phyloP scores from a whole-genome alignment of 2,113 vertebrate species.

The Neodontobutis hainanensis region DNA sequence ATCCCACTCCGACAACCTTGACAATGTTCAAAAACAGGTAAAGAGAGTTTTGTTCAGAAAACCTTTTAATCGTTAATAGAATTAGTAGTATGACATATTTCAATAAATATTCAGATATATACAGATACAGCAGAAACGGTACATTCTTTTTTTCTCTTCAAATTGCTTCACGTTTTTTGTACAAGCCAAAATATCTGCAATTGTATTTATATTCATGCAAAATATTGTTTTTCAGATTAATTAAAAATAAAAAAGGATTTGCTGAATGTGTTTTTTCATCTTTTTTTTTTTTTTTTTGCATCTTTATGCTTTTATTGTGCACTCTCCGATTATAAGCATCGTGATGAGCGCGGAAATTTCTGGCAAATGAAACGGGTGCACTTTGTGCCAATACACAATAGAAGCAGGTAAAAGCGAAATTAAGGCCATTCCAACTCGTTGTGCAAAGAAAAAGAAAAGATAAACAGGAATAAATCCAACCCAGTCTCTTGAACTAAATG shows the following conservation, averaged over 20 bases:
- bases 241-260: conserved; percentile 84
- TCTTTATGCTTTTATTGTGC: conserved; percentile 40
- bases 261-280: conserved; percentile 66
- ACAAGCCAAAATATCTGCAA: conserved; percentile 95
- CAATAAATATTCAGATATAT: conserved; percentile 98
- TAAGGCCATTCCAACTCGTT: conserved; percentile 91
- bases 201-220: conserved; percentile 91
- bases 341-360: conserved; percentile 60
- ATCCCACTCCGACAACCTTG: conserved; percentile 68
- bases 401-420: conserved; percentile 83
- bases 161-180: conserved; percentile 86
- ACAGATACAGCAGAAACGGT: conserved; percentile 95
- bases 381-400: conserved; percentile 84
- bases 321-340: conserved; percentile 70
- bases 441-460: conserved; percentile 73
- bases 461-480: neutral
- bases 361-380: conserved; percentile 76
- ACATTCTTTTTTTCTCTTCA: conserved; percentile 91
- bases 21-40: conserved; percentile 79
- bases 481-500: neutral
- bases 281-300: conserved; percentile 29
- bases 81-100: conserved; percentile 92
- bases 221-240: conserved; percentile 84
- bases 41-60: conserved; percentile 91
- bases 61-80: conserved; percentile 90